Base-by-base conservation (phyloP, 2,797 vertebrate genomes). In the Silurus lanzhouensis region DNA sequence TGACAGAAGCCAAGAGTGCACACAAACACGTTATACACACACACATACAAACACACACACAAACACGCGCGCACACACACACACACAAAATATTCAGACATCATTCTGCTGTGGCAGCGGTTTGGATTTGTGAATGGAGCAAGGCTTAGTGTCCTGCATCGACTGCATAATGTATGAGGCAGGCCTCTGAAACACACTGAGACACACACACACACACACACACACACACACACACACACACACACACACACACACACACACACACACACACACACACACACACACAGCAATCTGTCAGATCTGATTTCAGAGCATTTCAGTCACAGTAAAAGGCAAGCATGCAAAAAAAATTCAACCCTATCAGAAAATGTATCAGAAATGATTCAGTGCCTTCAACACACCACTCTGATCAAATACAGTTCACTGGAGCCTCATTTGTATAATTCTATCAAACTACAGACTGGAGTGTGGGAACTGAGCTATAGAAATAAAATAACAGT, bases 101-200 rank as follows among this genome's bases (percentile, higher is more conserved):
- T 90, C 13, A 89, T 91, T 88, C 87, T 90, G 84, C 89, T 82
- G 87, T 82, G 14, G 68, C 87, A 88, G 91, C 86, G 57, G 77
- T 90, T 89, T 91, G 85, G 85, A 88, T 93, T 91, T 93, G 91
- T 93, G 92, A 93, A 94, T 93, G 92, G 90, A 92, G 77, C 20
- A 67, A 85, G 66, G 60, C 87, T 90, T 85, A 82, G 84, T 89
- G 87, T 91, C 87, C 89, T 86, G 91, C 85, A 90, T 87, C 89
- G 85, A 84, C 89, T 93, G 90, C 93, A 93, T 93, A 92, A 94
- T 93, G 89, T 88, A 89, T 82, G 63, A 82, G 66, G 79, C 61
- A 46, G 22, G 66, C 63, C 31, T 67, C 68, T 68, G 81, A 82
- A 63, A 77, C 80, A 84, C 55, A 76, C 71, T 58, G 22, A 72